Evolutionary conservation across 2,113 vertebrate genomes (phyloP).

Genomic region (Ctenodactylus gundi): DNA sequence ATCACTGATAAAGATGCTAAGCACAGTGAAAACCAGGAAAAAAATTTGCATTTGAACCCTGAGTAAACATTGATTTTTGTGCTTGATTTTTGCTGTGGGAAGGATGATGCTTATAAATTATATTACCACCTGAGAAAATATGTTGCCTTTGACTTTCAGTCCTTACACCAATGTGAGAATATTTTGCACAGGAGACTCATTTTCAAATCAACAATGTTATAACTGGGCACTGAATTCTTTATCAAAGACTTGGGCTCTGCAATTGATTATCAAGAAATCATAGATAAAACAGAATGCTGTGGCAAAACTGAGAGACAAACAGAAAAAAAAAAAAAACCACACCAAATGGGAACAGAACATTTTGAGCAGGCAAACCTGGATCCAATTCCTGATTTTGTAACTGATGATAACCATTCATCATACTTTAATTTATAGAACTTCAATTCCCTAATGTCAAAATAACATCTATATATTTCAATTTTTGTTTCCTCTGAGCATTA

Average conservation of each 20-base stretch:
- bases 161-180: not conserved
- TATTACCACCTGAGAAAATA: conserved; percentile 1
- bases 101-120: conserved; percentile 20
- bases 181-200: not conserved
- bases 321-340: not conserved
- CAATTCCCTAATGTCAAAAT: not conserved
- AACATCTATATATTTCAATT: not conserved
- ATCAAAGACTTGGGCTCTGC: not conserved
- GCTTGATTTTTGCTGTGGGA: not conserved
- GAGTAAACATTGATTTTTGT: conserved; percentile 21
- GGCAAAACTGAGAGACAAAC: not conserved
- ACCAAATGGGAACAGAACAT: not conserved
- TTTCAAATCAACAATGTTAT: not conserved
- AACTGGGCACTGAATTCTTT: not conserved
- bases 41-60: not conserved
- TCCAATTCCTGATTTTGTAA: not conserved
- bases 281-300: not conserved
- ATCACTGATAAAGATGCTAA: not conserved
- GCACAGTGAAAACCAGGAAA: not conserved
- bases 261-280: not conserved
- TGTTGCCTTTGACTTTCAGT: not conserved
- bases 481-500: not conserved
- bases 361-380: not conserved
- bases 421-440: not conserved
- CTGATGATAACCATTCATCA: not conserved